These are phyloP conservation scores for Climacteris rufus DNA, from an alignment of 2,113 vertebrate genomes.

Conservation along the genomic window DNA sequence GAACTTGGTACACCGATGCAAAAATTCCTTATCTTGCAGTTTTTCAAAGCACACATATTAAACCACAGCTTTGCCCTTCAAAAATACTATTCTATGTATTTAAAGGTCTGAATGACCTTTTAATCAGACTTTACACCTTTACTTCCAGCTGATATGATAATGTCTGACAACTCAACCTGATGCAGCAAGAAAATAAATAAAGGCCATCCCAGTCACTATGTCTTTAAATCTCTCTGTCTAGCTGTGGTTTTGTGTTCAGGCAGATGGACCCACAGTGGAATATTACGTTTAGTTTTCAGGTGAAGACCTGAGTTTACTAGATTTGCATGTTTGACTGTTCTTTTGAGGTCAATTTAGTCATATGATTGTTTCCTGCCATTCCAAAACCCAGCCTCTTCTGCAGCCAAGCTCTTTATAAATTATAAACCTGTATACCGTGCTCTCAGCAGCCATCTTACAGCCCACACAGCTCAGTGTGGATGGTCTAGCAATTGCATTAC, in stretches of 20 bases:
- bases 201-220: background rate
- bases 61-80: constrained; percentile 30
- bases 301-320: background rate
- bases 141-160: constrained; percentile 42
- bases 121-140: constrained; percentile 47
- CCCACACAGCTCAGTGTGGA: background rate
- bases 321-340: background rate
- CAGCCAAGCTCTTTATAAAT: constrained; percentile 46
- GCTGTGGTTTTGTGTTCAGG: constrained; percentile 1
- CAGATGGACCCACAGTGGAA: background rate
- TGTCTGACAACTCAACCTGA: constrained; percentile 17
- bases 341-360: constrained; percentile 12
- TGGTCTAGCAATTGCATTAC: background rate
- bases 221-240: constrained; percentile 25
- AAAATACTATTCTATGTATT: constrained; percentile 21
- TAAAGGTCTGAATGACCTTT: constrained; percentile 60
- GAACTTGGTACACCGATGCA: background rate
- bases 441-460: constrained; percentile 39
- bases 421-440: constrained; percentile 19
- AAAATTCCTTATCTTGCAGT: background rate
- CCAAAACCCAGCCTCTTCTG: background rate
- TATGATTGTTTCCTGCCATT: background rate
- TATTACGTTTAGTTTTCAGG: background rate
- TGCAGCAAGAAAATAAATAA: constrained; percentile 42
- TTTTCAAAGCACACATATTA: background rate